Evolutionary conservation across 1,140 invertebrate species (phyloP).

Genomic region (Phymorhynchus buccinoides): DNA sequence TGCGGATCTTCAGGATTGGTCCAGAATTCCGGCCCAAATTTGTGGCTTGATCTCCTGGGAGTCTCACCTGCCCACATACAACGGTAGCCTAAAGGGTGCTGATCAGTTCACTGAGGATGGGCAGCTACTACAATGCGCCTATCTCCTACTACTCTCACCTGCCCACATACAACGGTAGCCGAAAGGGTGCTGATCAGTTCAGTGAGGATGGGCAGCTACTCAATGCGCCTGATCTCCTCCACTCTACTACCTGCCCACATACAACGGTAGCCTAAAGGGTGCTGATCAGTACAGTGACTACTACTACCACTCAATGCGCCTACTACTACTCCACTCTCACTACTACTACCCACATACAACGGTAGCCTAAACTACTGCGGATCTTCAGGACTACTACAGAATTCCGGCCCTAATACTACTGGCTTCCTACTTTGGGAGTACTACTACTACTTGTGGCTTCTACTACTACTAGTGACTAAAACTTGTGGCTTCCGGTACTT

Average conservation of each 20-base stretch:
- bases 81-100: no score
- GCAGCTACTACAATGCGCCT: not conserved
- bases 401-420: no score
- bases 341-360: not conserved
- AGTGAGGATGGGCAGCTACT: not conserved
- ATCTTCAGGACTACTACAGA: no score
- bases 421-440: no score
- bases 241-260: not conserved
- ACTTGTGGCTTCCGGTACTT: no score
- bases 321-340: not conserved
- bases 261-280: no score
- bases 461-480: no score
- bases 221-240: not conserved
- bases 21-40: no score
- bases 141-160: not conserved
- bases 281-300: not conserved
- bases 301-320: not conserved
- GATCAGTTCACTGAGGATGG: not conserved
- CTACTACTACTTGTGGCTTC: no score
- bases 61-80: not conserved
- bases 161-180: not conserved
- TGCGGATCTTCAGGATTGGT: no score
- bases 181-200: not conserved
- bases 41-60: no score
- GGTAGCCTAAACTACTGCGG: no score